A percentile compares a stretch with the other conserved stretches of the same genome.
Conservation (phyloP, 37 sponge, comb jelly and placozoan species). For the Aphrocallistes beatrix region DNA sequence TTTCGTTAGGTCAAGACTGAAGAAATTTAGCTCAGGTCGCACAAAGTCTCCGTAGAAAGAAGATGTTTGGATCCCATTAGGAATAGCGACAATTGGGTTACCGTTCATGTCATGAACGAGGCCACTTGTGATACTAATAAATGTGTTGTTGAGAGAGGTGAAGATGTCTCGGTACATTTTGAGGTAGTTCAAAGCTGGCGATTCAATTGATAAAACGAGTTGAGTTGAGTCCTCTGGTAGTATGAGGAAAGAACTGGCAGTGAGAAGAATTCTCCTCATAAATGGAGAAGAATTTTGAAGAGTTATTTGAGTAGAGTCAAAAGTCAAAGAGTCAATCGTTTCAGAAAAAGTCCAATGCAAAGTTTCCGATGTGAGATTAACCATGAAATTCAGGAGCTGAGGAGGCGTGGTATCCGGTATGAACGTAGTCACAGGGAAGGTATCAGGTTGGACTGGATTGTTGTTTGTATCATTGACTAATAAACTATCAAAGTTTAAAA, state of each 20-base stretch:
- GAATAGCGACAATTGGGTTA: slow-evolving; percentile 34
- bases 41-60: slow-evolving; percentile 46
- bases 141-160: slow-evolving; percentile 40
- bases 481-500: slow-evolving; percentile 26
- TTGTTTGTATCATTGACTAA: slow-evolving; percentile 44
- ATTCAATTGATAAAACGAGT: not conserved
- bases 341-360: slow-evolving; percentile 63
- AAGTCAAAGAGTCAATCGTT: slow-evolving; percentile 50
- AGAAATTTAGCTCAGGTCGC: slow-evolving; percentile 28
- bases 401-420: slow-evolving; percentile 61
- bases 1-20: slow-evolving; percentile 15
- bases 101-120: slow-evolving; percentile 56
- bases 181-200: not conserved
- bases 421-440: slow-evolving; percentile 23
- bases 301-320: slow-evolving; percentile 40
- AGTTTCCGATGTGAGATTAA: slow-evolving; percentile 47
- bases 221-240: not conserved
- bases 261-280: not conserved
- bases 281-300: not conserved
- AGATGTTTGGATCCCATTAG: slow-evolving; percentile 26
- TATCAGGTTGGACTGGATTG: slow-evolving; percentile 37
- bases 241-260: not conserved
- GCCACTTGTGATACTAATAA: slow-evolving; percentile 30
- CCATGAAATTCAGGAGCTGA: slow-evolving; percentile 44
- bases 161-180: not conserved